Conservation (phyloP, 2,113 vertebrate genomes). For the Gavia stellata region DNA sequence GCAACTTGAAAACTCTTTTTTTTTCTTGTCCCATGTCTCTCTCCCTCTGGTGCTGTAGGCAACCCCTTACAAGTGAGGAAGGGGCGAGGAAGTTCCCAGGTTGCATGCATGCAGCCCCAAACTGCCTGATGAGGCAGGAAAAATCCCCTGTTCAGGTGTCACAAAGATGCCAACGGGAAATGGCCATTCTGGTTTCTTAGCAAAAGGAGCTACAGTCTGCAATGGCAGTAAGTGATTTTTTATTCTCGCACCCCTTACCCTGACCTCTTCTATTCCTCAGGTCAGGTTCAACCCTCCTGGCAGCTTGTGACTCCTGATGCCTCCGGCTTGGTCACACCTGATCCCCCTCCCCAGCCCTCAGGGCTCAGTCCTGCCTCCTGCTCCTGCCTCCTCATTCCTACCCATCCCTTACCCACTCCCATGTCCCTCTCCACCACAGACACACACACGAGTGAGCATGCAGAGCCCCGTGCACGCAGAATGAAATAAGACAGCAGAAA, state of each 20-base stretch:
- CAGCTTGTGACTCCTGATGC: not conserved
- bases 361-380: not conserved
- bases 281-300: not conserved
- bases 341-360: fast-evolving
- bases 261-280: not conserved
- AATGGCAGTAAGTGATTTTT: not conserved
- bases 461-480: not conserved
- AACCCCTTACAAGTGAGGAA: not conserved
- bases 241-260: not conserved
- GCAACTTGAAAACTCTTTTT: not conserved
- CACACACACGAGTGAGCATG: not conserved
- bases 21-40: no score
- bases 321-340: fast-evolving
- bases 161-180: not conserved
- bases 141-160: not conserved
- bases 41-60: not conserved
- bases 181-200: not conserved
- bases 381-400: not conserved
- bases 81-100: not conserved
- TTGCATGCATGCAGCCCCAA: not conserved
- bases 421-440: not conserved
- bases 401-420: not conserved
- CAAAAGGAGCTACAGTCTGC: not conserved
- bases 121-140: not conserved
- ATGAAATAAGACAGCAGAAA: not conserved